Conservation (phyloP, 1,140 invertebrate genomes). For the Drosophila mayri region DNA sequence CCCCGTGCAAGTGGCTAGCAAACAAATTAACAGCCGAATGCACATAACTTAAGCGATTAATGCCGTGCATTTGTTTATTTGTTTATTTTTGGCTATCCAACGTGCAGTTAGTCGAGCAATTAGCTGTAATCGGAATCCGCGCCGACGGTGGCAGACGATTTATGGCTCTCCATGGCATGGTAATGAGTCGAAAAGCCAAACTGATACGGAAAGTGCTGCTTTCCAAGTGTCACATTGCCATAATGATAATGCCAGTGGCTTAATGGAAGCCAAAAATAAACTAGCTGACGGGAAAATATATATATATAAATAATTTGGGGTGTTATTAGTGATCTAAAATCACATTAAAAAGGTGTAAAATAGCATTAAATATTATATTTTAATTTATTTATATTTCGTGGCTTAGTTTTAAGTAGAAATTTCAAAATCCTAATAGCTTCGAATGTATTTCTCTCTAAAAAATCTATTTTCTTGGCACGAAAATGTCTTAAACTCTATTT, state of each 20-base stretch:
- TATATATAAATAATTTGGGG: not conserved
- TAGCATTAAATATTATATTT: too few species aligned
- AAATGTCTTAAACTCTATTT: not conserved
- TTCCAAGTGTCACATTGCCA: not conserved
- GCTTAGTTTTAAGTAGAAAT: not conserved
- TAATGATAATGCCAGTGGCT: constrained; percentile 8
- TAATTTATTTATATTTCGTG: not conserved
- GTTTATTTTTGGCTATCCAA: constrained; percentile 47
- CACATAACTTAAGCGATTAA: constrained; percentile 44
- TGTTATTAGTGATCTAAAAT: not conserved
- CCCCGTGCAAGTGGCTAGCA: constrained; percentile 26
- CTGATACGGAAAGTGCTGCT: not conserved
- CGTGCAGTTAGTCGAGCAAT: constrained; percentile 36
- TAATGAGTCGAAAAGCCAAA: constrained; percentile 14
- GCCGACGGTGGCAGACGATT: constrained; percentile 41
- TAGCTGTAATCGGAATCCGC: constrained; percentile 41
- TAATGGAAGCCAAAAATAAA: constrained; percentile 5
- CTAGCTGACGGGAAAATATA: not conserved
- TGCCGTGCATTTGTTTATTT: constrained; percentile 38
- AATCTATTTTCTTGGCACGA: not conserved
- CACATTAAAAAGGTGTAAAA: too few species aligned
- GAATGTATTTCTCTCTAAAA: not conserved
- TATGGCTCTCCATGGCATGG: constrained; percentile 22
- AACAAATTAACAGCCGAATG: constrained; percentile 44
- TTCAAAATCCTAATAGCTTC: not conserved